These are phyloP conservation scores for Strigamia transsilvanica DNA, from an alignment of 2,888 invertebrate species.

Conservation along the genomic window DNA sequence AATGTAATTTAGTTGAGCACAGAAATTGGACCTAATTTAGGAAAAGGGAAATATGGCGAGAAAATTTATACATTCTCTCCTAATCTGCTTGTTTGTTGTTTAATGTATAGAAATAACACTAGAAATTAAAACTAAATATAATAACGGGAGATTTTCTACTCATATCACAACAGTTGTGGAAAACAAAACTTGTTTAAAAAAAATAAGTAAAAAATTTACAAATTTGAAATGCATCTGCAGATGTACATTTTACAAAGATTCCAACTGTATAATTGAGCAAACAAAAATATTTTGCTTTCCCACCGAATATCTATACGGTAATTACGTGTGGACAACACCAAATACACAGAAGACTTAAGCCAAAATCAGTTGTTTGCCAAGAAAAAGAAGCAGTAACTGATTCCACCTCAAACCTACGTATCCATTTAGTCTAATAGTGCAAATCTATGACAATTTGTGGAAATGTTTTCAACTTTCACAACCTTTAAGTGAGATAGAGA, in stretches of 20 bases:
- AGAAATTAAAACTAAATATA: background rate
- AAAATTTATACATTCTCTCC: constrained; percentile 2
- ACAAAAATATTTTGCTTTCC: constrained; percentile 40
- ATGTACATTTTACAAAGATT: constrained; percentile 40
- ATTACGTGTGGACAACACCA: constrained; percentile 33
- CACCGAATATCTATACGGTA: constrained; percentile 40
- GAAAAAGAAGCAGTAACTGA: background rate
- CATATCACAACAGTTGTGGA: constrained; percentile 39
- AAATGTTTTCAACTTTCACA: constrained; percentile 48
- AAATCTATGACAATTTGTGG: constrained; percentile 48
- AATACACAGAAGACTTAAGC: constrained; percentile 49
- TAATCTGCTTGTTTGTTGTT: constrained; percentile 15
- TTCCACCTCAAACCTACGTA: constrained; percentile 38
- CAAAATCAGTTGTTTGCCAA: constrained; percentile 37
- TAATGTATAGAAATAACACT: background rate
- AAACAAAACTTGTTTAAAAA: background rate
- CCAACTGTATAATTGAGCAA: constrained; percentile 48
- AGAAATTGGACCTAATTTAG: constrained; percentile 45
- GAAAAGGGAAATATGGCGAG: constrained; percentile 11
- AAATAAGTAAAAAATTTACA: constrained; percentile 28
- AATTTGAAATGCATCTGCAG: constrained; percentile 13
- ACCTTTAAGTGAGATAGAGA: constrained; percentile 27
- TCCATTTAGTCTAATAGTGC: constrained; percentile 47
- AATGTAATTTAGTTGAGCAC: constrained; percentile 42
- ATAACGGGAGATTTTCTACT: constrained; percentile 12